Evolutionary conservation across 2,888 invertebrate species (phyloP).

Genomic region (Zhengitettix transpicula): DNA sequence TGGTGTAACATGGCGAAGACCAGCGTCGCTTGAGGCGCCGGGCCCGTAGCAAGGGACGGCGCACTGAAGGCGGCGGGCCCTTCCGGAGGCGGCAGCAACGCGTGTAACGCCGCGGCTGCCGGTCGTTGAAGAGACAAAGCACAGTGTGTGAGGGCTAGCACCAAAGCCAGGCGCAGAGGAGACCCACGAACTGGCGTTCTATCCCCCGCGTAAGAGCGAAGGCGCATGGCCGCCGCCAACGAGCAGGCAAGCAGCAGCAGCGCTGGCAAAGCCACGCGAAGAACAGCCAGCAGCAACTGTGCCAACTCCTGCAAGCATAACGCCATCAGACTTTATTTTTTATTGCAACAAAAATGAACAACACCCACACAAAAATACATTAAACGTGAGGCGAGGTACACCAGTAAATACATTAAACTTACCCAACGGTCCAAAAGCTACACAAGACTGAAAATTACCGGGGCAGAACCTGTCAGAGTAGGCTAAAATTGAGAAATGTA

Average conservation of each 20-base stretch:
- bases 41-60: neutral
- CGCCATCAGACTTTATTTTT: no score
- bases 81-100: neutral
- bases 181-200: neutral
- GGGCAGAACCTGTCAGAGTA: no score
- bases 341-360: no score
- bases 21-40: neutral
- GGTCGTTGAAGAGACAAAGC: neutral
- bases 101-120: neutral
- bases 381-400: no score
- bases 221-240: neutral
- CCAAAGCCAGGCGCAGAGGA: neutral
- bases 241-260: neutral
- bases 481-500: no score
- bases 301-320: neutral
- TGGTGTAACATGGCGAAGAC: neutral
- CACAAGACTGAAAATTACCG: no score
- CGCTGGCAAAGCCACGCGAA: neutral
- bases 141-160: neutral
- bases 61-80: neutral
- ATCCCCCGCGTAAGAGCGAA: neutral
- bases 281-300: neutral
- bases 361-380: no score
- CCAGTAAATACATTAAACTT: no score
- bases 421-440: no score